A percentile compares a stretch with the other conserved stretches of the same genome.
Conservation (phyloP, 2,888 invertebrate species). For the Acholoe squamosa region DNA sequence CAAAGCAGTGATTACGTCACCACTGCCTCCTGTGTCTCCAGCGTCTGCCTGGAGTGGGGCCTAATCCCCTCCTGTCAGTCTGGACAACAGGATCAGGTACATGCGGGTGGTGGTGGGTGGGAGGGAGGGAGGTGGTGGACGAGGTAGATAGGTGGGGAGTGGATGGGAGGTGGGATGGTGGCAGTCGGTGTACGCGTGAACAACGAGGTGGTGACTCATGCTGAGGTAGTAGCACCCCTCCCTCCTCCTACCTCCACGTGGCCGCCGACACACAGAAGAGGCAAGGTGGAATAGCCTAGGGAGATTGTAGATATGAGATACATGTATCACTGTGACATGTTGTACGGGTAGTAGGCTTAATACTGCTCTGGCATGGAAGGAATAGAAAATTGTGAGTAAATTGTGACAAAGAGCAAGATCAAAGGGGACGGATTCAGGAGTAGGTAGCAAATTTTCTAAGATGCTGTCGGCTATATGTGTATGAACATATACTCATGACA, state of each 20-base stretch:
- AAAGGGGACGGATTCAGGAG: too few species aligned
- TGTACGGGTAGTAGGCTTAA: too few species aligned
- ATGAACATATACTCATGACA: too few species aligned
- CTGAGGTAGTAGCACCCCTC: background rate
- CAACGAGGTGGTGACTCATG: background rate
- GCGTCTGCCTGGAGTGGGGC: slow-evolving; percentile 9
- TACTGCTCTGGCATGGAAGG: too few species aligned
- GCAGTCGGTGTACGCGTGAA: background rate
- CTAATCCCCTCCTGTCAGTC: background rate
- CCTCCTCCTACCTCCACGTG: slow-evolving; percentile 27
- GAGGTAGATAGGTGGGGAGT: background rate
- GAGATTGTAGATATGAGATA: too few species aligned
- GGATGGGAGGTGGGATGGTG: background rate
- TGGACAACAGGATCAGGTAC: background rate
- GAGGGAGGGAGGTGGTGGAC: background rate
- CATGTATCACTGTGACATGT: too few species aligned
- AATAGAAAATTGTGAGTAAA: background rate
- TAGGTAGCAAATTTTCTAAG: too few species aligned
- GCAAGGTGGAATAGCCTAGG: too few species aligned
- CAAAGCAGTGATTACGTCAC: slow-evolving; percentile 4
- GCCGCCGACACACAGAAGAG: background rate
- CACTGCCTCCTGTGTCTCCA: background rate
- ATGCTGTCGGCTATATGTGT: too few species aligned
- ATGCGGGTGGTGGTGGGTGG: background rate
- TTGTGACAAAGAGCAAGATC: background rate